Conservation (phyloP, 2,797 vertebrate genomes). For the Borostomias antarcticus region DNA sequence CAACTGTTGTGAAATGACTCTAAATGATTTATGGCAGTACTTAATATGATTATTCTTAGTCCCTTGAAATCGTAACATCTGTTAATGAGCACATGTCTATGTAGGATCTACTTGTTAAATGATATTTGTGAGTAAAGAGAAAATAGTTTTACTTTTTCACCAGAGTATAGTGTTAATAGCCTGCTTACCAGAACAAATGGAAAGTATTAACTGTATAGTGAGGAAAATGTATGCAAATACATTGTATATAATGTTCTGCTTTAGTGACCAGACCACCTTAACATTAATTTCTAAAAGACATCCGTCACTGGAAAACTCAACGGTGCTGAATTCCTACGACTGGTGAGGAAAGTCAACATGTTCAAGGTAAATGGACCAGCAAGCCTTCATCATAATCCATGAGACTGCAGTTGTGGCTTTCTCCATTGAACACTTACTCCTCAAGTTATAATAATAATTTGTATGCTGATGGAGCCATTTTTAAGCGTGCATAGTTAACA, state of each 20-base stretch:
- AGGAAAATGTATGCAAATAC: too few relatives aligned
- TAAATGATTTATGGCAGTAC: neutral
- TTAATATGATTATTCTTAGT: neutral
- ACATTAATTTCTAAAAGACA: conserved; percentile 45
- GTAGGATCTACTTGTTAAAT: too few relatives aligned
- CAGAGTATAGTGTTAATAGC: too few relatives aligned
- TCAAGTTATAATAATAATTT: neutral
- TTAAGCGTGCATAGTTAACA: too few relatives aligned
- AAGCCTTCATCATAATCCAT: neutral
- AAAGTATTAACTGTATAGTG: too few relatives aligned
- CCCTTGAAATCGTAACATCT: neutral
- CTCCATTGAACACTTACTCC: neutral
- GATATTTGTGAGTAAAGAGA: too few relatives aligned
- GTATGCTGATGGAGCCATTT: too few relatives aligned
- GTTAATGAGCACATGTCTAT: neutral
- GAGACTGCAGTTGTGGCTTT: too few relatives aligned
- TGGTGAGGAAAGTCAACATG: conserved; percentile 56
- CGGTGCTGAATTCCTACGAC: conserved; percentile 52
- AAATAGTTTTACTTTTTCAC: too few relatives aligned
- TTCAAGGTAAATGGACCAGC: conserved; percentile 57
- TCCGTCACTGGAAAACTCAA: conserved; percentile 66
- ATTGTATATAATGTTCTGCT: too few relatives aligned
- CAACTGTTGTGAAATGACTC: neutral
- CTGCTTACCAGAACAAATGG: too few relatives aligned
- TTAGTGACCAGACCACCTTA: conserved; percentile 48